These are phyloP conservation scores for Cephus pygmeus DNA, from an alignment of 2,888 invertebrate genomes.

Conservation along the genomic window DNA sequence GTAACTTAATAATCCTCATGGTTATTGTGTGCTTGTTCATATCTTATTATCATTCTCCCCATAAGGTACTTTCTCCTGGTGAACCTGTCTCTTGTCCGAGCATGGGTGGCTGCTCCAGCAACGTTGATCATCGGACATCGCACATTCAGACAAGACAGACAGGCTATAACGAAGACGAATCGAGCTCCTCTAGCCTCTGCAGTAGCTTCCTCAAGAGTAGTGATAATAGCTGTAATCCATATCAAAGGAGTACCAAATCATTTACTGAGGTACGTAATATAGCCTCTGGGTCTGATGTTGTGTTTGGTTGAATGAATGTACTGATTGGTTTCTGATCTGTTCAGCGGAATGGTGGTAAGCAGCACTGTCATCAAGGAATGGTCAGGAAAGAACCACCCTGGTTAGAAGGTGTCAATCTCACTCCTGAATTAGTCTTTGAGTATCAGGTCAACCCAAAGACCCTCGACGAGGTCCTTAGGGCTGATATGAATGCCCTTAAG, in stretches of 20 bases:
- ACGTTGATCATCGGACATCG: slow-evolving; percentile 28
- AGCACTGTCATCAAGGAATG: slow-evolving; percentile 23
- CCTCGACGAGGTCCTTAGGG: slow-evolving; percentile 72
- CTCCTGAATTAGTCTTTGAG: slow-evolving; percentile 76
- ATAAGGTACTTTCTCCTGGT: slow-evolving; percentile 44
- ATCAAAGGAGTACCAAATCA: slow-evolving; percentile 28
- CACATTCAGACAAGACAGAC: slow-evolving; percentile 27
- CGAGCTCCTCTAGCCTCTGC: slow-evolving; percentile 60
- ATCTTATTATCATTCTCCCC: neutral
- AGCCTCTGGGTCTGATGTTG: neutral
- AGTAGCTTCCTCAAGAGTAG: slow-evolving; percentile 59
- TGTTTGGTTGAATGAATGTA: neutral
- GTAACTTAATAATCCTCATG: neutral
- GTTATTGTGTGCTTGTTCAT: slow-evolving; percentile 8
- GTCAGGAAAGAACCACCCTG: slow-evolving; percentile 72
- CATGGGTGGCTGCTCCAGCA: slow-evolving; percentile 46
- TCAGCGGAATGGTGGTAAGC: neutral
- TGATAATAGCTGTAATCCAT: slow-evolving; percentile 46
- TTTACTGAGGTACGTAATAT: neutral
- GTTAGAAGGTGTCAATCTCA: slow-evolving; percentile 75
- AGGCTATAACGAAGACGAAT: slow-evolving; percentile 49
- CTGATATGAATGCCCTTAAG: slow-evolving; percentile 71
- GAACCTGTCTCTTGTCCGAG: slow-evolving; percentile 48
- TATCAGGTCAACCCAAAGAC: slow-evolving; percentile 74
- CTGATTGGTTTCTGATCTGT: neutral